A percentile compares a stretch with the other conserved stretches of the same genome.
These are phyloP conservation scores for Xylota sylvarum DNA, from an alignment of 2,888 invertebrate species.

Conservation along the genomic window DNA sequence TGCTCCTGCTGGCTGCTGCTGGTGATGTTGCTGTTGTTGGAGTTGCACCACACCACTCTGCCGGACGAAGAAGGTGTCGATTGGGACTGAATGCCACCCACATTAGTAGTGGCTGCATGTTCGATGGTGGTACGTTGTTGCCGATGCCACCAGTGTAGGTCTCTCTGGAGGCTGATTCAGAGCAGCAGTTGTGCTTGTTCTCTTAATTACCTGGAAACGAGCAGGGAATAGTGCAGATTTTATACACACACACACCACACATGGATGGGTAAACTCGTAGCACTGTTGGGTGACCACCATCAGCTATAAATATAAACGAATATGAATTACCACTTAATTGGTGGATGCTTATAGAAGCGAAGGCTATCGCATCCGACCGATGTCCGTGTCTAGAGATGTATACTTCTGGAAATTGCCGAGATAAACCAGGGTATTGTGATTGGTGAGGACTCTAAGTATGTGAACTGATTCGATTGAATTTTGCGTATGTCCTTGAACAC, in stretches of 20 bases:
- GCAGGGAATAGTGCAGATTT: constrained; percentile 55
- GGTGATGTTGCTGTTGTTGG: not conserved
- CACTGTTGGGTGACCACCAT: constrained; percentile 52
- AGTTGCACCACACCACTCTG: constrained; percentile 1
- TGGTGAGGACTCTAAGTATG: no score
- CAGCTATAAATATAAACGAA: constrained; percentile 63
- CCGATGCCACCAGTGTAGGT: constrained; percentile 59
- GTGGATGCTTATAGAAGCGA: constrained; percentile 36
- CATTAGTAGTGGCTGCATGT: constrained; percentile 63
- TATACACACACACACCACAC: not conserved
- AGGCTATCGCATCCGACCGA: constrained; percentile 42
- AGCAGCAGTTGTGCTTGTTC: constrained; percentile 75
- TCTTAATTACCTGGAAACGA: constrained; percentile 76
- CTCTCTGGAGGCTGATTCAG: constrained; percentile 60
- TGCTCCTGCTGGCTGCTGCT: constrained; percentile 34
- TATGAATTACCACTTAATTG: constrained; percentile 77
- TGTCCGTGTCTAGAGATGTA: constrained; percentile 24
- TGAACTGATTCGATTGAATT: no score
- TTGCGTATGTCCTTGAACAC: no score
- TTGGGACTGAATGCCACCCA: constrained; percentile 75
- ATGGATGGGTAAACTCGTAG: not conserved
- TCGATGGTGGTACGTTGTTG: constrained; percentile 37
- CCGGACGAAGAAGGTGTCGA: constrained; percentile 70
- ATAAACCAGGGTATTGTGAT: not conserved
- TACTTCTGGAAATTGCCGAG: constrained; percentile 33